Conservation (phyloP, 2,888 invertebrate genomes). For the Encarsia formosa region DNA sequence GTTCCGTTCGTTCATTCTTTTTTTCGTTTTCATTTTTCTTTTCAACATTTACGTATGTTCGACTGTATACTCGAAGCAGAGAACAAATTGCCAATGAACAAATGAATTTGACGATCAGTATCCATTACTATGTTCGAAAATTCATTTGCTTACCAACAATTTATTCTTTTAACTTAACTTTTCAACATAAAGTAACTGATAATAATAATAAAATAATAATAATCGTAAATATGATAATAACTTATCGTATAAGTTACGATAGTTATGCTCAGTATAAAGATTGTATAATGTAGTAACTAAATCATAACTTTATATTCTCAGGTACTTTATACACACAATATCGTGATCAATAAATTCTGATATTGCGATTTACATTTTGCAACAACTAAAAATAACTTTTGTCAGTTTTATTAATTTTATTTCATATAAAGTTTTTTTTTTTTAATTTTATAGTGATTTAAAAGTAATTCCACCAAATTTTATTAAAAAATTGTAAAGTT, state of each 20-base stretch:
- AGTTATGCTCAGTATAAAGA: slow-evolving; percentile 19
- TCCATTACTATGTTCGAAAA: not conserved
- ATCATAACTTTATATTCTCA: slow-evolving; percentile 41
- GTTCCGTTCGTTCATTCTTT: slow-evolving; percentile 14
- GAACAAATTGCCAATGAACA: slow-evolving; percentile 1
- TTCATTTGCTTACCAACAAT: not conserved
- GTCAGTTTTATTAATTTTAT: slow-evolving; percentile 13
- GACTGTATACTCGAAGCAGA: slow-evolving; percentile 20
- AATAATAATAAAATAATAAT: slow-evolving; percentile 13
- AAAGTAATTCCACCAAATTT: too few species aligned
- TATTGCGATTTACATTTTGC: slow-evolving; percentile 28
- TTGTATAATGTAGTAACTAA: slow-evolving; percentile 22
- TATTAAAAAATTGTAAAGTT: too few species aligned
- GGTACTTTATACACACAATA: slow-evolving; percentile 51
- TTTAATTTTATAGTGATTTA: not conserved
- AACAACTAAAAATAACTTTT: slow-evolving; percentile 24
- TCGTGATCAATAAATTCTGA: slow-evolving; percentile 43
- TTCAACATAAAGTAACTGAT: slow-evolving; percentile 16
- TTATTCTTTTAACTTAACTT: slow-evolving; percentile 3
- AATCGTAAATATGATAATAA: too few species aligned
- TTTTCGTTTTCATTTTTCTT: not conserved
- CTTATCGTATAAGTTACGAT: slow-evolving; percentile 1
- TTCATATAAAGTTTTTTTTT: not conserved
- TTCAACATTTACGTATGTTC: slow-evolving; percentile 11
- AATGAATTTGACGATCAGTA: not conserved